Base-by-base conservation (phyloP, 2,797 vertebrate genomes). In the Sebastes steindachneri region DNA sequence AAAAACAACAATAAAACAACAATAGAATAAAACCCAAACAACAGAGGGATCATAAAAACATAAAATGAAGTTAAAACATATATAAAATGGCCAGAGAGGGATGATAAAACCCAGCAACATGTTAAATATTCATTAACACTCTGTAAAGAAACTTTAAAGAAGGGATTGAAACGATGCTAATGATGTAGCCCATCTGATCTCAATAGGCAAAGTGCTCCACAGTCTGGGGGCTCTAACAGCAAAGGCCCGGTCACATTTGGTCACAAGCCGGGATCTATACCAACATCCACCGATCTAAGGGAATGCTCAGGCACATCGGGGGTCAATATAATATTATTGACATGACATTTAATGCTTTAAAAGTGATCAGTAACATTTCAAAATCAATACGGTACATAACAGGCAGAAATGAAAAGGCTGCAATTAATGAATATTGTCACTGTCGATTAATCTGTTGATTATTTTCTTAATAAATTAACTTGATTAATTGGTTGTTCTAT, bases 401-500 rank as follows among this genome's bases (percentile, higher is more conserved):
- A 9, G 15, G 15, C 26, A 29, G 33, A 35, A 35, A 35, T 35
- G 0, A 35, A 35, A 10, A 35, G 9, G 33, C 9, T 35, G 33
- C 33, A 35, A 31, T 35, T 10, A 35, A 35, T 35, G 33, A 10
- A 35, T 35, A 35, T 35, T 35, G 0, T 11, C 33, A 11, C 33
- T 35, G 10, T 11, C 1, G 1, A 7, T 41, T 15, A 7, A 41
- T 41, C 5, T 7, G 37, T 41, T 41, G 12, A 41, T 41, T 41
- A 41, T 41, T 41, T 41, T 15, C 37, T 41, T 41, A 41, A 41
- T 41, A 41, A 41, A 41, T 41, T 41, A 41, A 41, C 12, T 41
- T 0, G 1, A 37, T 37, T 5, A 37, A 0, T 37, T 41, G 5
- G 0, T 41, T 41, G 14, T 0, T 41, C 12, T 41, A 41, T 41